Evolutionary conservation across 2,888 invertebrate genomes (phyloP), one percentile per base, ranked within the genome.

Genomic region (Nymphalis c-album): DNA sequence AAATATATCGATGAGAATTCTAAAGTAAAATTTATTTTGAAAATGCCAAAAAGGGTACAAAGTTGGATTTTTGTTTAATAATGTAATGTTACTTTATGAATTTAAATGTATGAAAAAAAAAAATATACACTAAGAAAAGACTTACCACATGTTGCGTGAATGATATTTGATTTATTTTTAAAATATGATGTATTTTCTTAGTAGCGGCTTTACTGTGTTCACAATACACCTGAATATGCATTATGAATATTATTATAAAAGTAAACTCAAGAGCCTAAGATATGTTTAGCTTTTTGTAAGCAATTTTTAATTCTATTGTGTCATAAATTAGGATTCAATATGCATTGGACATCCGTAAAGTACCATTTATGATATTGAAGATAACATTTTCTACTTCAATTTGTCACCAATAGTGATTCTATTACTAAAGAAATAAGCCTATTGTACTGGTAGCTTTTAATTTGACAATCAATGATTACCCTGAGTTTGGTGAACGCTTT

Each of bases 121-220:
- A 18, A 13, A 40, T 31, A 53, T 53, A 40, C 1, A 40, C 40
- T 13, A 13, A 40, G 13, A 0, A 40, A 40, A 31, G n/a, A 46
- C 47, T n/a, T 63, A 63, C 63, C 63, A 63, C 63, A 63, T 63
- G 20, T 16, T 55, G 53, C 48, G 13, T 26, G 35, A 17, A 31
- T 50, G 5, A 31, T 50, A 31, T 20, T 16, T 26, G 16, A n/a
- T 50, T 48, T 60, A 50, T 17, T 60, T 46, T 46, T 46, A 16
- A 3, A 13, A 13, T 18, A 61, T 51, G 40, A 61, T 50, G 1
- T 35, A 31, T 50, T 47, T 35, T 31, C 50, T 50, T 18, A 31
- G 26, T 50, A 48, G 26, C 35, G 17, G 17, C 13, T 31, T 51
- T 18, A 18, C 26, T n/a, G 61, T 51, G 35, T 18, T 50, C 48